Base-by-base conservation (phyloP, 2,888 invertebrate genomes). In the Allygus modestus region DNA sequence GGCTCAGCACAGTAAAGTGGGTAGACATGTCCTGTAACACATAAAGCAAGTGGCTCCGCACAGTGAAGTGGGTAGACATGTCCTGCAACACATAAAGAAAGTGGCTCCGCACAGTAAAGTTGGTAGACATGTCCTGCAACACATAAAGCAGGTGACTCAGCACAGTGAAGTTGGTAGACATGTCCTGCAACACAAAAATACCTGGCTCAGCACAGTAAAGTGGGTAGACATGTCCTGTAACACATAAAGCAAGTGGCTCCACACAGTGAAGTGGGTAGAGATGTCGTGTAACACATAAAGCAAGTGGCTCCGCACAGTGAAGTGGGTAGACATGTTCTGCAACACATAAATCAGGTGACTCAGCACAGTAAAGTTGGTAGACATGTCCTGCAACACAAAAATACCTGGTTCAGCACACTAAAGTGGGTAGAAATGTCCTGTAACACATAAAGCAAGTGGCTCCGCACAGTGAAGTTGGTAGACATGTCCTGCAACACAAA, bases 331-430 rank as follows among this genome's bases (percentile, higher is more conserved):
- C 37, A n/a, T 20, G 5, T 9, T 9, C 37, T 37, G 37, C 37
- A 37, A 4, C 37, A 37, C 37, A 7, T 7, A 9, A 37, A 9
- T 9, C 23, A 58, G 58, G 58, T 58, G 58, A 58, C 58, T 58
- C 58, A 58, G 58, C 58, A 58, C 23, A n/a, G 58, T 58, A 1
- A 58, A 20, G 58, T 58, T 20, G 2, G 4, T 23, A 9, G 28
- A 65, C 65, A 65, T 65, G 31, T 65, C 65, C 65, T 65, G 58
- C 9, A 23, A 58, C 58, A 58, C 15, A 58, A 37, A 9, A 37
- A 4, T 9, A 37, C 37, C 4, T 4, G 4, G 37, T 37, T 4
- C 9, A 37, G 37, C n/a, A n/a, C n/a, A n/a, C n/a, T n/a, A n/a
- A n/a, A n/a, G n/a, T n/a, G n/a, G n/a, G n/a, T n/a, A n/a, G n/a